Percentiles rank a stretch among this genome's conserved stretches.
phyloP scores from a whole-genome alignment of 2,113 vertebrate genomes.

The Dicaeum eximium region DNA sequence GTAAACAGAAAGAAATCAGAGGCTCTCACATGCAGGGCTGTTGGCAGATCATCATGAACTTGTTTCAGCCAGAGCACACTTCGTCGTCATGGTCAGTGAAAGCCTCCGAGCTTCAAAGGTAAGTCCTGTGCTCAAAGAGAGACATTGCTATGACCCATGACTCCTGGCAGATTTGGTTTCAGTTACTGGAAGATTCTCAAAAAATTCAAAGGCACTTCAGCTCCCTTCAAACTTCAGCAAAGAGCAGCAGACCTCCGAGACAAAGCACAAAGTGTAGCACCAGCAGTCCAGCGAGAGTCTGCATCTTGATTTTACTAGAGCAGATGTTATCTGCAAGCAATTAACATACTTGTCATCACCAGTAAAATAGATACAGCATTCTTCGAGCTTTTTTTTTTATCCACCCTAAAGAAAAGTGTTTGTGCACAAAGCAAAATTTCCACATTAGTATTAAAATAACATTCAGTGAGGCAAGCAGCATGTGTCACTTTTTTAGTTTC shows the following conservation, averaged over 20 bases:
- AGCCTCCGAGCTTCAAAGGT: slow-evolving; percentile 79
- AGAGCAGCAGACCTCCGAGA: slow-evolving; percentile 59
- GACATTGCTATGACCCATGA: slow-evolving; percentile 85
- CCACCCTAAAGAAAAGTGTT: slow-evolving; percentile 66
- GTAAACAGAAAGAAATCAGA: slow-evolving; percentile 76
- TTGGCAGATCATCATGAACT: slow-evolving; percentile 77
- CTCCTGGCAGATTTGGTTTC: slow-evolving; percentile 84
- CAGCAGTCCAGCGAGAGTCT: slow-evolving; percentile 60
- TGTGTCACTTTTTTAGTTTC: slow-evolving; percentile 44
- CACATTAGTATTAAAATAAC: slow-evolving; percentile 68
- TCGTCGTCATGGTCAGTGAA: slow-evolving; percentile 85
- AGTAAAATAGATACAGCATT: slow-evolving; percentile 73
- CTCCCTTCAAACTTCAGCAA: slow-evolving; percentile 61
- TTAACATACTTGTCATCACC: slow-evolving; percentile 80
- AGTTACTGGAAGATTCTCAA: slow-evolving; percentile 79
- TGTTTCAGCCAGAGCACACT: slow-evolving; percentile 76
- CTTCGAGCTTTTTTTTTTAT: not conserved
- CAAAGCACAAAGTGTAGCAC: slow-evolving; percentile 64
- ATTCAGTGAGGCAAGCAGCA: slow-evolving; percentile 53
- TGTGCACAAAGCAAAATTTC: slow-evolving; percentile 65
- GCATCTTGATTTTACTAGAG: slow-evolving; percentile 76
- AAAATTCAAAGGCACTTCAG: slow-evolving; percentile 71
- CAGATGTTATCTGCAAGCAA: slow-evolving; percentile 86
- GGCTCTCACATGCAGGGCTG: slow-evolving; percentile 60
- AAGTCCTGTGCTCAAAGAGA: slow-evolving; percentile 83